phyloP scores from a whole-genome alignment of 2,888 invertebrate genomes.

The Acrobasis consociella region DNA sequence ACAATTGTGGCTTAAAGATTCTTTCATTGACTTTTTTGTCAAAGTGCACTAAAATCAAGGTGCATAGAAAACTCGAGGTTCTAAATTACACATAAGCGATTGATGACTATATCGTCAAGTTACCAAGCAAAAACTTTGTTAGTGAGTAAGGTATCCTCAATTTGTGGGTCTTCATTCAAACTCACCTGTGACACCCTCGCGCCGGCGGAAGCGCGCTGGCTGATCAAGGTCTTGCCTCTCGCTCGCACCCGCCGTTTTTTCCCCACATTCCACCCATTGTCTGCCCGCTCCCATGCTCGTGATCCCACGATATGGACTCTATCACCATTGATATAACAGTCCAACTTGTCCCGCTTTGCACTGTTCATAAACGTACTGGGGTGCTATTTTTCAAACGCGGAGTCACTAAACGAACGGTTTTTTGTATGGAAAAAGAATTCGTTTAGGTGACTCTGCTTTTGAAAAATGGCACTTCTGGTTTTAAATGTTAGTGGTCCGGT shows the following conservation, averaged over 20 bases:
- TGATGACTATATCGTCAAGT: neutral
- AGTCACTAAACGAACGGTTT: no score
- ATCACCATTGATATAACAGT: slow-evolving; percentile 31
- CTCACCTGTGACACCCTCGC: slow-evolving; percentile 29
- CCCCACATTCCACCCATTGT: slow-evolving; percentile 70
- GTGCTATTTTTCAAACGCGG: no score
- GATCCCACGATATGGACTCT: slow-evolving; percentile 41
- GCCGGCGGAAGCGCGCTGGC: slow-evolving; percentile 55
- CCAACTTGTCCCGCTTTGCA: neutral
- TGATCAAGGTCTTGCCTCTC: slow-evolving; percentile 40
- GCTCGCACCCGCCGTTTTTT: slow-evolving; percentile 43
- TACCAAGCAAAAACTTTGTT: neutral
- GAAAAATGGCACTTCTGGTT: no score
- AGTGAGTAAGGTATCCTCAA: neutral
- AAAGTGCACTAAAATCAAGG: neutral
- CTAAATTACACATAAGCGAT: neutral
- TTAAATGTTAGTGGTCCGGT: neutral
- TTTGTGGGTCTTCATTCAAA: slow-evolving; percentile 13
- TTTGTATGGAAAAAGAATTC: no score
- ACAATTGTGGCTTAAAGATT: no score
- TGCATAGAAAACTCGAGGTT: neutral
- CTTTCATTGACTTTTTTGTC: no score
- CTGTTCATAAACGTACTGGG: slow-evolving; percentile 14
- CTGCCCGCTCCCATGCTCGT: slow-evolving; percentile 63
- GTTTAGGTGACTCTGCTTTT: no score